Evolutionary conservation across 2,113 vertebrate species (phyloP).

Genomic region (Megatriorchis doriae): DNA sequence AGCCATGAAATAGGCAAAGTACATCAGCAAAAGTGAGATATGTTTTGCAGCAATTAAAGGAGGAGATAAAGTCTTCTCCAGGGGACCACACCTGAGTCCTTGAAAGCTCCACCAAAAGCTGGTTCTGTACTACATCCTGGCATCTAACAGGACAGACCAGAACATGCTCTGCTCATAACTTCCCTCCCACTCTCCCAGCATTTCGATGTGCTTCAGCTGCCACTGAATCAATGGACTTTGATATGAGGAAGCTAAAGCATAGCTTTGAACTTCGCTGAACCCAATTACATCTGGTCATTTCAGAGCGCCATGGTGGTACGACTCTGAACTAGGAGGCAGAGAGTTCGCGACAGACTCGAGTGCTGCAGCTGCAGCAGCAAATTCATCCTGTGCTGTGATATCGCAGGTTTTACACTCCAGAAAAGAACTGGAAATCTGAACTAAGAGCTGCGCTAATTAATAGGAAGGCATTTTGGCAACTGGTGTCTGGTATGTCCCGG

Average conservation of each 20-base stretch:
- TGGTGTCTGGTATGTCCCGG: not conserved
- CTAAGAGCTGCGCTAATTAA: constrained; percentile 50
- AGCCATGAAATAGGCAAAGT: constrained; percentile 46
- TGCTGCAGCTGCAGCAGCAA: constrained; percentile 36
- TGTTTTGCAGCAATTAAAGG: constrained; percentile 56
- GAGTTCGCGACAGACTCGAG: constrained; percentile 64
- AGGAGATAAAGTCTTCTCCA: constrained; percentile 40
- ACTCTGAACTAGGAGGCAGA: constrained; percentile 69
- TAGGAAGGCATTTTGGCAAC: constrained; percentile 11
- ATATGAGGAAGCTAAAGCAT: constrained; percentile 68
- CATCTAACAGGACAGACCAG: constrained; percentile 53
- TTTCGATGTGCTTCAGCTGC: constrained; percentile 54
- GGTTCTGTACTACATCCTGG: constrained; percentile 55
- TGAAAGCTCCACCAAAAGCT: constrained; percentile 49
- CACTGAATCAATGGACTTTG: constrained; percentile 74
- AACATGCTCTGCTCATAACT: constrained; percentile 58
- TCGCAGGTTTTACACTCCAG: constrained; percentile 29
- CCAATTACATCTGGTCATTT: constrained; percentile 78
- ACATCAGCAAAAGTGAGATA: constrained; percentile 50
- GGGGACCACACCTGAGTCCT: constrained; percentile 52
- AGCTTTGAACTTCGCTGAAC: constrained; percentile 78
- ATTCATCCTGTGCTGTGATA: constrained; percentile 18
- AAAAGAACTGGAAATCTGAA: constrained; percentile 8
- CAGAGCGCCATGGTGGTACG: constrained; percentile 62
- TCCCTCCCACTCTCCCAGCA: constrained; percentile 56